A percentile compares a stretch with the other conserved stretches of the same genome.
phyloP scores from a whole-genome alignment of 2,888 invertebrate species.

The Cordylochernes scorpioides region DNA sequence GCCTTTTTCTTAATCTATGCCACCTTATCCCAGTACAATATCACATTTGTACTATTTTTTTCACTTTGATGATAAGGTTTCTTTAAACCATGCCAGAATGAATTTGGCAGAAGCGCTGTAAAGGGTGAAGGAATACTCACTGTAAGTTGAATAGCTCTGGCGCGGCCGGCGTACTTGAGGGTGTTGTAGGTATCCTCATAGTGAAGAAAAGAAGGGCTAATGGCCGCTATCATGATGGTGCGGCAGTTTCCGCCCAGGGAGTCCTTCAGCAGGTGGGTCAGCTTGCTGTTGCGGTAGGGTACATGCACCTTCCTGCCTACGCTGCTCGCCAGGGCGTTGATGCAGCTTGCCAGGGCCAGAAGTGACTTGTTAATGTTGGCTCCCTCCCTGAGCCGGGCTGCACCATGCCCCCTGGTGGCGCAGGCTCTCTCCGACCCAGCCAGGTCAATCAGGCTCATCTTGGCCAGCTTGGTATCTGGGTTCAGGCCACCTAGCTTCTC shows the following conservation, averaged over 20 bases:
- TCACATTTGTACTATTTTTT: no score
- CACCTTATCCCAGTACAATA: no score
- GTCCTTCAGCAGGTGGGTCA: conserved; percentile 11
- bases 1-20: no score
- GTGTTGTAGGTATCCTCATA: conserved; percentile 86
- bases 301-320: no score
- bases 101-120: no score
- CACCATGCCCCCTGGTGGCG: conserved; percentile 23
- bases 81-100: no score
- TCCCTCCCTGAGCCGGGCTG: conserved; percentile 52
- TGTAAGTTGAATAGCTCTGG: conserved; percentile 47
- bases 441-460: conserved; percentile 75
- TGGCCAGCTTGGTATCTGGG: conserved; percentile 50
- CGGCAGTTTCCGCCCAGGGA: conserved; percentile 12
- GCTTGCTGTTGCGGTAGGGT: conserved; percentile 11
- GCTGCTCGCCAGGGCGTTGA: conserved; percentile 57
- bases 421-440: conserved; percentile 79
- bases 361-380: conserved; percentile 78
- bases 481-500: no score
- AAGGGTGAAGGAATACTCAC: conserved; percentile 20
- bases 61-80: no score
- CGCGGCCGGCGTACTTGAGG: conserved; percentile 52
- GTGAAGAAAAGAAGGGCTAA: conserved; percentile 25
- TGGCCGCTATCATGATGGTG: conserved; percentile 12
- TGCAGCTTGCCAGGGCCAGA: conserved; percentile 45